phyloP scores from a whole-genome alignment of 1,140 invertebrate species.

The Rhagoletis zephyria region DNA sequence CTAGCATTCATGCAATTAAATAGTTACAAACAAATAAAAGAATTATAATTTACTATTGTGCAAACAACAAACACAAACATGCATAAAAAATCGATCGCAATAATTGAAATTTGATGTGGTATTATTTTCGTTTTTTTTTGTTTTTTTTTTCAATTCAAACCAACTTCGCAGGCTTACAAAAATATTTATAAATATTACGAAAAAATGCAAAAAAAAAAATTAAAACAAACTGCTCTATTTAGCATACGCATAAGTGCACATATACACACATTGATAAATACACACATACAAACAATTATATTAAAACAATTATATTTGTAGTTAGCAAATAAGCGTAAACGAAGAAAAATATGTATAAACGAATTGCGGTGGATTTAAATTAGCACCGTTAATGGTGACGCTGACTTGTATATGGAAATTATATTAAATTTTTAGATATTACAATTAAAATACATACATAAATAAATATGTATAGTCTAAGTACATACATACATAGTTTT shows the following conservation, averaged over 20 bases:
- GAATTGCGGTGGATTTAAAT: slow-evolving; percentile 29
- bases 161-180: not conserved
- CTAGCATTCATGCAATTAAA: not conserved
- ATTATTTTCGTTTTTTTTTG: too few relatives aligned
- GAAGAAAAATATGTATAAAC: not conserved
- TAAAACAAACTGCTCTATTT: not conserved
- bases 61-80: too few relatives aligned
- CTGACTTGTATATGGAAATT: not conserved
- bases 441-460: not conserved
- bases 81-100: too few relatives aligned
- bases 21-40: not conserved
- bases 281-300: not conserved
- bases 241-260: not conserved
- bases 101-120: too few relatives aligned
- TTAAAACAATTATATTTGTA: slow-evolving; percentile 23
- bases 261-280: not conserved
- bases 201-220: too few relatives aligned
- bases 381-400: not conserved
- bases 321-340: slow-evolving; percentile 30
- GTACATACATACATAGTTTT: slow-evolving; percentile 18
- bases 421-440: not conserved
- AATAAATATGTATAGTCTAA: not conserved
- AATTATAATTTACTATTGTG: too few relatives aligned
- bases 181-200: not conserved
- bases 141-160: too few relatives aligned